phyloP scores from a whole-genome alignment of 1,140 invertebrate species.

The Orius insidiosus region DNA sequence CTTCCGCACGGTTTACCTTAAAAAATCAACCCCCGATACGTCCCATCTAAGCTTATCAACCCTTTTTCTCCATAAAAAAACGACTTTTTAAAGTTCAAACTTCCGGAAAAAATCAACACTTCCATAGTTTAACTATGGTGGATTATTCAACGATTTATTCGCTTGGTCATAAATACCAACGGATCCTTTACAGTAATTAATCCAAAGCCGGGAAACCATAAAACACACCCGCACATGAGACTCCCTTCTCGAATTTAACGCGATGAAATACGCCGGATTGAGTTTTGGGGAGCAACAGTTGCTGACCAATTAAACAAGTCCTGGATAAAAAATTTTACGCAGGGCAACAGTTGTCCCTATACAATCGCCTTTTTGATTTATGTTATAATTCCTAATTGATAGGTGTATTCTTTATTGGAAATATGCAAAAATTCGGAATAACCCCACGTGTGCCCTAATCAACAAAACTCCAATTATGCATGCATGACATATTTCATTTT shows the following conservation, averaged over 20 bases:
- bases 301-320: too few relatives aligned
- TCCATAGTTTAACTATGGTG: neutral
- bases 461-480: neutral
- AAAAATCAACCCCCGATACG: too few relatives aligned
- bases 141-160: too few relatives aligned
- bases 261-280: constrained; percentile 4
- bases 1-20: too few relatives aligned
- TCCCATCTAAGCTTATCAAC: too few relatives aligned
- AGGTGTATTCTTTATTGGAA: constrained; percentile 1
- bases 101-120: neutral
- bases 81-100: neutral
- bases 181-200: too few relatives aligned
- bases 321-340: neutral
- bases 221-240: too few relatives aligned
- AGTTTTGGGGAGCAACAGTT: too few relatives aligned
- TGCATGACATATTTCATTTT: too few relatives aligned
- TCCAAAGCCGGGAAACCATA: too few relatives aligned
- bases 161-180: too few relatives aligned
- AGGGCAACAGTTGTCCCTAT: constrained; percentile 2
- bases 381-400: constrained; percentile 4
- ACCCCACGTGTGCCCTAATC: neutral
- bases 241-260: neutral
- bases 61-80: too few relatives aligned
- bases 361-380: neutral
- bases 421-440: constrained; percentile 1